Conservation (phyloP, 1,140 invertebrate species). For the Megathymus violae region DNA sequence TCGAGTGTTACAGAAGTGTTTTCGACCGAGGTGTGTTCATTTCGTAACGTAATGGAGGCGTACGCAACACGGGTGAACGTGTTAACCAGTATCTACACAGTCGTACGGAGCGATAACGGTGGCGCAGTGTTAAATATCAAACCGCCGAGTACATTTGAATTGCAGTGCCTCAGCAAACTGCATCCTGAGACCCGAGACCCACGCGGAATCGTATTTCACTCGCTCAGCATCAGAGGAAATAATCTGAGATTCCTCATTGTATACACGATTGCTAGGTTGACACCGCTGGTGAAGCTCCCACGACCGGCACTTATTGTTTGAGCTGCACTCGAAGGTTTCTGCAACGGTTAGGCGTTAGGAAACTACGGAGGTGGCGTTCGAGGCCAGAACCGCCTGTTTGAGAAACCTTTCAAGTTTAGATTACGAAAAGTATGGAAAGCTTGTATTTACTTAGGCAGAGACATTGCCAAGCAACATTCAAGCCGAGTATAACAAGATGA, state of each 20-base stretch:
- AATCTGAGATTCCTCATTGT: slow-evolving; percentile 65
- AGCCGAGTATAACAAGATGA: neutral
- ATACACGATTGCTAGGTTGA: slow-evolving; percentile 56
- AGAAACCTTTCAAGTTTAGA: slow-evolving; percentile 71
- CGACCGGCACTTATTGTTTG: slow-evolving; percentile 73
- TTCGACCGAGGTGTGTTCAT: slow-evolving; percentile 49
- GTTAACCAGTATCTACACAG: slow-evolving; percentile 36
- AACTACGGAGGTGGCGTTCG: slow-evolving; percentile 60
- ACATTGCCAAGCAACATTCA: slow-evolving; percentile 43
- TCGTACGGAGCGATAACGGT: slow-evolving; percentile 16
- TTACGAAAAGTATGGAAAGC: slow-evolving; percentile 79
- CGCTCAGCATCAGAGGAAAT: slow-evolving; percentile 66
- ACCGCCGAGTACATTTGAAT: slow-evolving; percentile 29
- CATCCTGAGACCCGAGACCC: slow-evolving; percentile 38
- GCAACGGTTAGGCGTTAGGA: slow-evolving; percentile 73
- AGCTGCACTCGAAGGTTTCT: slow-evolving; percentile 74
- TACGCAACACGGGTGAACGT: slow-evolving; percentile 39
- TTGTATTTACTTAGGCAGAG: slow-evolving; percentile 56
- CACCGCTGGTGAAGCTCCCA: slow-evolving; percentile 58
- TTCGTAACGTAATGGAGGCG: slow-evolving; percentile 52
- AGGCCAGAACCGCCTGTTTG: slow-evolving; percentile 73
- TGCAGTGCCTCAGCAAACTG: slow-evolving; percentile 47
- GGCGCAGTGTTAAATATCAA: slow-evolving; percentile 18
- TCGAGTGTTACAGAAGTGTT: slow-evolving; percentile 46
- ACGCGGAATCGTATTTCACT: slow-evolving; percentile 63